Evolutionary conservation across 2,113 vertebrate species (phyloP), one percentile per base, ranked within the genome.

Genomic region (Oryzias woworae): DNA sequence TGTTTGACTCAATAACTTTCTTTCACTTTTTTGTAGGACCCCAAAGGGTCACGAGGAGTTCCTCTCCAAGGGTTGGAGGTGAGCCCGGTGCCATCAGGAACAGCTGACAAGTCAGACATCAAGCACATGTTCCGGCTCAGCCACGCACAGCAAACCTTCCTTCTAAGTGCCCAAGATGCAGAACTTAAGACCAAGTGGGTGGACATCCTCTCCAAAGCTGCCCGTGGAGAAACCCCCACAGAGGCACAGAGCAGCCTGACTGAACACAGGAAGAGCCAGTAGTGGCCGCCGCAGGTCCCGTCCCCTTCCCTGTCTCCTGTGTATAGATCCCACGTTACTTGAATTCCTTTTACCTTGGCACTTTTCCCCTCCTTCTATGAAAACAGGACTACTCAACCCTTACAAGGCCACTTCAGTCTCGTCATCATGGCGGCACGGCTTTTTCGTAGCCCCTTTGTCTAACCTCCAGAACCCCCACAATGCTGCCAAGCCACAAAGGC

Each of bases 271-370:
- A 91, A 87, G 82, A 93, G 66, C 87, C 64, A 74, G 73, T 82
- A 91, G 77, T 81, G 86, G 83, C 76, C 71, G 79, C 59, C 66
- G 45, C 58, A 28, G 74, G 82, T 84, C 80, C 67, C 76, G 5
- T 54, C 31, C 24, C 68, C 43, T 24, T 41, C 47, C 58, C 58
- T 12, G 43, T 74, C 60, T 88, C 77, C 72, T 85, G 82, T 90
- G 87, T 78, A 82, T 64, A 89, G 81, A 88, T 84, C 88, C 88
- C 82, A 81, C 82, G 73, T 92, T 92, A 94, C 92, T 93, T 93
- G 92, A 94, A 94, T 89, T 92, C 75, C 85, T 75, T 91, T 89
- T 90, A 92, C 86, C 89, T 90, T 92, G 91, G 93, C 94, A 94
- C 94, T 95, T 95, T 92, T 87, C 77, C 71, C 56, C 66, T 22